These are phyloP conservation scores for Thunnus thynnus DNA, from an alignment of 2,113 vertebrate species.

Conservation along the genomic window DNA sequence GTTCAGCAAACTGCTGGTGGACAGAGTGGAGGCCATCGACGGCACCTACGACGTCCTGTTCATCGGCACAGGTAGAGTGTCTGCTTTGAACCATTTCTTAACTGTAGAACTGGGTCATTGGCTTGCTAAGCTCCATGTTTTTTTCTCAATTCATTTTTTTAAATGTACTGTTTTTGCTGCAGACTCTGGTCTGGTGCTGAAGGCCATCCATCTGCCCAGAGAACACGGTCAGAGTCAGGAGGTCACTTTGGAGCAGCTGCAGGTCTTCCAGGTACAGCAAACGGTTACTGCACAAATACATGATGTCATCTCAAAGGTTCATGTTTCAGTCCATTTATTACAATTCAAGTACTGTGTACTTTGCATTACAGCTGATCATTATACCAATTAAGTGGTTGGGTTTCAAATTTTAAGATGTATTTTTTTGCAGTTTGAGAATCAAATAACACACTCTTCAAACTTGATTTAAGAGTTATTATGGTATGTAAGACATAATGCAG, in stretches of 20 bases:
- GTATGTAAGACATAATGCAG: background rate
- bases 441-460: conserved; percentile 7
- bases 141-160: background rate
- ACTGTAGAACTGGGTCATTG: background rate
- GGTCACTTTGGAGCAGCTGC: conserved; percentile 86
- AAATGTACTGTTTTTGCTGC: background rate
- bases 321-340: background rate
- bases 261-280: conserved; percentile 85
- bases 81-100: background rate
- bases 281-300: background rate
- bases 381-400: background rate
- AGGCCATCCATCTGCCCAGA: conserved; percentile 83
- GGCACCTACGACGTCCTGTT: conserved; percentile 87
- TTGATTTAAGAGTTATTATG: background rate
- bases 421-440: background rate
- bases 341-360: background rate
- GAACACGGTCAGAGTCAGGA: conserved; percentile 80
- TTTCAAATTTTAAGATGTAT: background rate
- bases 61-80: conserved; percentile 84
- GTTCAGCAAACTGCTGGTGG: conserved; percentile 86
- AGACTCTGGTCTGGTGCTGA: conserved; percentile 87
- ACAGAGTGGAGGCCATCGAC: conserved; percentile 87
- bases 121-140: background rate
- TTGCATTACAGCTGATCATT: background rate
- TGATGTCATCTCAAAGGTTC: no score